phyloP scores from a whole-genome alignment of 2,888 invertebrate genomes.

The Stenoptilia bipunctidactyla region DNA sequence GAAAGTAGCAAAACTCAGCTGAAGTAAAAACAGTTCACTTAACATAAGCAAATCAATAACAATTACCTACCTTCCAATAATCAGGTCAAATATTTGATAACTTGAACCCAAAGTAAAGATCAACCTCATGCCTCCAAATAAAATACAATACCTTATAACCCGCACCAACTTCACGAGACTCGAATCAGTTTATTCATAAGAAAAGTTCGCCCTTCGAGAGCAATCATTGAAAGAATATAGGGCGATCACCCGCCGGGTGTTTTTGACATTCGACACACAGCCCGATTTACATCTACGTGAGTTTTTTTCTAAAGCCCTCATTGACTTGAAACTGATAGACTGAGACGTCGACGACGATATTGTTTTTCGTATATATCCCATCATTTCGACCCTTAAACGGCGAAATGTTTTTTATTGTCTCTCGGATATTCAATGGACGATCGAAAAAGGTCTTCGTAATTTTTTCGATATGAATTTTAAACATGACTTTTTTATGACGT shows the following conservation, averaged over 20 bases:
- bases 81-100: too few relatives aligned
- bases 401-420: slow-evolving; percentile 45
- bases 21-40: too few relatives aligned
- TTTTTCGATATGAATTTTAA: too few relatives aligned
- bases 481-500: too few relatives aligned
- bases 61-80: too few relatives aligned
- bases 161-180: slow-evolving; percentile 14
- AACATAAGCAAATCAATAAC: too few relatives aligned
- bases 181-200: slow-evolving; percentile 22
- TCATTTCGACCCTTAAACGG: slow-evolving; percentile 37
- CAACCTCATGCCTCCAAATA: too few relatives aligned
- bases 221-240: slow-evolving; percentile 54
- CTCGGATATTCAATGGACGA: slow-evolving; percentile 48
- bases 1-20: too few relatives aligned
- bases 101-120: too few relatives aligned
- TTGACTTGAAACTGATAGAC: slow-evolving; percentile 60
- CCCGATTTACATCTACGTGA: slow-evolving; percentile 70
- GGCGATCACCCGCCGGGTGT: slow-evolving; percentile 42
- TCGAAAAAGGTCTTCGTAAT: slow-evolving; percentile 17
- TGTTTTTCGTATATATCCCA: slow-evolving; percentile 51
- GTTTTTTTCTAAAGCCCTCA: slow-evolving; percentile 58
- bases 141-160: too few relatives aligned
- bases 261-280: slow-evolving; percentile 66
- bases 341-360: slow-evolving; percentile 60
- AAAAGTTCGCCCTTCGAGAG: slow-evolving; percentile 36